These are phyloP conservation scores for Drosophila tani DNA, from an alignment of 1,140 invertebrate genomes.

Conservation along the genomic window DNA sequence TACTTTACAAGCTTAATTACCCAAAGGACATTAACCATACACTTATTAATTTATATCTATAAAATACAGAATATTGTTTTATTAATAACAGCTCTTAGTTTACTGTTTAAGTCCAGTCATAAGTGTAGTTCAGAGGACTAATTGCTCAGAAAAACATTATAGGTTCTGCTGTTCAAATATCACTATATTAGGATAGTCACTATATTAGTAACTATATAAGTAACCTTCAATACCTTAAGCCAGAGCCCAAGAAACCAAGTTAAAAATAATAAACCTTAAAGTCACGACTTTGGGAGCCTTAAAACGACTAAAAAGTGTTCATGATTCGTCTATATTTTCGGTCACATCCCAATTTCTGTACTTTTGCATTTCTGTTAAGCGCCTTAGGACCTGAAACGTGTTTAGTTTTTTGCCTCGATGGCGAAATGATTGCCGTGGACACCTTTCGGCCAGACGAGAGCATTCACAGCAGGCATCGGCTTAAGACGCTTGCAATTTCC, in stretches of 20 bases:
- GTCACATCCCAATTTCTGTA: not conserved
- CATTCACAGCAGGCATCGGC: conserved; percentile 29
- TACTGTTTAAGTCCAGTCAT: too few species aligned
- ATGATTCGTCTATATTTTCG: not conserved
- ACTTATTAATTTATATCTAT: too few species aligned
- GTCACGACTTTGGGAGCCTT: not conserved
- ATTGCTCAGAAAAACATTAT: too few species aligned
- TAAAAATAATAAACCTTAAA: not conserved
- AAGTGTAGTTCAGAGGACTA: too few species aligned
- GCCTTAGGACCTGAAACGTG: not conserved
- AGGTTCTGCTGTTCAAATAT: too few species aligned
- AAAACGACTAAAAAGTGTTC: conserved; percentile 6
- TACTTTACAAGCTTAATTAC: too few species aligned
- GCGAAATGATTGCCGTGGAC: conserved; percentile 49
- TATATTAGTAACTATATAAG: not conserved
- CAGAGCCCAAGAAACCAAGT: too few species aligned
- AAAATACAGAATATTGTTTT: too few species aligned
- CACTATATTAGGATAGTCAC: too few species aligned
- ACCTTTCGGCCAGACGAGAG: conserved; percentile 19
- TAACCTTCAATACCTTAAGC: not conserved
- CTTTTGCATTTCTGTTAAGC: not conserved
- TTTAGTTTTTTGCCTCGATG: conserved; percentile 36
- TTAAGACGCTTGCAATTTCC: conserved; percentile 52
- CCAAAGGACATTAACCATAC: too few species aligned
- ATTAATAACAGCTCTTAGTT: too few species aligned